Percentiles rank a stretch among this genome's conserved stretches.
Evolutionary conservation across 1,140 invertebrate genomes (phyloP).

Genomic region (Helicoverpa armigera): DNA sequence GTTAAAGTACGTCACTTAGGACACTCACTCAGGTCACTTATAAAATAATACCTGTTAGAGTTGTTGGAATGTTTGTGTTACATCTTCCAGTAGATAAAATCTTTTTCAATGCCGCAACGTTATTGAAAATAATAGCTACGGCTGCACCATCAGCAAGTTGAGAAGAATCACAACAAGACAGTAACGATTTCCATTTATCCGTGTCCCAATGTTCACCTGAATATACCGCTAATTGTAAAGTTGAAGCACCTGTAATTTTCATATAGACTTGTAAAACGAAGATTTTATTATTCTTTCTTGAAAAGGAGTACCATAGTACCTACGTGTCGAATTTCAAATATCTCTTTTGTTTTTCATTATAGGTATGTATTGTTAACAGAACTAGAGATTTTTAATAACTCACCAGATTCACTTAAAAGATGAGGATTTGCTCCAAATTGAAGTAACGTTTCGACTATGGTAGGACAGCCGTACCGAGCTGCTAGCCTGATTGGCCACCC

Average conservation of each 20-base stretch:
- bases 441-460: constrained; percentile 73
- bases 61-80: constrained; percentile 78
- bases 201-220: constrained; percentile 74
- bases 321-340: neutral
- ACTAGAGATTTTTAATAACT: constrained; percentile 45
- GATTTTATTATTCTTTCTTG: too few species aligned
- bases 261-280: constrained; percentile 2
- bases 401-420: constrained; percentile 76
- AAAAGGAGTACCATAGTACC: too few species aligned
- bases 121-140: constrained; percentile 79
- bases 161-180: constrained; percentile 80
- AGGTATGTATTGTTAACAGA: neutral
- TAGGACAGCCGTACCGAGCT: constrained; percentile 69
- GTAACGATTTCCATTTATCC: constrained; percentile 74
- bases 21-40: neutral
- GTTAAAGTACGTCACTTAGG: too few species aligned
- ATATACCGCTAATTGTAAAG: constrained; percentile 81
- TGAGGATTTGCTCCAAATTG: constrained; percentile 79
- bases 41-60: constrained; percentile 71
- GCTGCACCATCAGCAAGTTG: constrained; percentile 82
- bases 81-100: constrained; percentile 78
- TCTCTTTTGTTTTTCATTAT: too few species aligned
- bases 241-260: constrained; percentile 75
- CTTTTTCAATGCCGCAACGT: constrained; percentile 71
- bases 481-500: constrained; percentile 80